phyloP scores from a whole-genome alignment of 2,888 invertebrate species.

The Agrilus biguttatus region DNA sequence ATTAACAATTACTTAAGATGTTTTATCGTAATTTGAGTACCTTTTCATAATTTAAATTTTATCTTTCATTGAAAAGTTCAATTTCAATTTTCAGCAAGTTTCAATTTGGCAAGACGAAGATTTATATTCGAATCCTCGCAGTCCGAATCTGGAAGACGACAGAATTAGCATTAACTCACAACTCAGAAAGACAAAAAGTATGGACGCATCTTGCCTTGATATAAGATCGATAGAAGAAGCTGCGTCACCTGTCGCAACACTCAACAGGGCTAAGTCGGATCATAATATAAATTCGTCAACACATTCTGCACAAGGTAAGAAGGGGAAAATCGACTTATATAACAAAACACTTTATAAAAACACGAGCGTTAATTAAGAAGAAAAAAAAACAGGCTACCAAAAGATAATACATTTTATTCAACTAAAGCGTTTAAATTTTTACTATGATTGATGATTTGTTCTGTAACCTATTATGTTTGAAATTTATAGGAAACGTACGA shows the following conservation, averaged over 20 bases:
- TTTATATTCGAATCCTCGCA: conserved; percentile 49
- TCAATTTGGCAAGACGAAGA: conserved; percentile 70
- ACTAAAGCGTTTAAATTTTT: too few species aligned
- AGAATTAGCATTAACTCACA: conserved; percentile 62
- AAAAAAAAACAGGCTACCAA: neutral
- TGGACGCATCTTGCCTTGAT: conserved; percentile 78
- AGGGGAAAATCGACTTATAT: neutral
- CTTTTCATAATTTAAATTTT: neutral
- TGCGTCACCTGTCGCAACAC: conserved; percentile 46
- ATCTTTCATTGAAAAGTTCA: neutral
- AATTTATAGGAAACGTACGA: too few species aligned
- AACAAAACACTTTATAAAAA: neutral
- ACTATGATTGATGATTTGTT: too few species aligned
- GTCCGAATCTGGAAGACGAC: conserved; percentile 51
- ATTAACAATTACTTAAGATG: too few species aligned
- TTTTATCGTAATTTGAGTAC: neutral
- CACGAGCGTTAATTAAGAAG: neutral
- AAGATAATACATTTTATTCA: neutral
- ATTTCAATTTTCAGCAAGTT: conserved; percentile 45
- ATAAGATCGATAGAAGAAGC: conserved; percentile 57
- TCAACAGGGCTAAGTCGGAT: conserved; percentile 76
- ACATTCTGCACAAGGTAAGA: conserved; percentile 51
- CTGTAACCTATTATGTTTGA: too few species aligned
- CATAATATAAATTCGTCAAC: conserved; percentile 68
- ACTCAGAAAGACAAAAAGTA: conserved; percentile 73